A percentile compares a stretch with the other conserved stretches of the same genome.
Evolutionary conservation across 2,888 invertebrate genomes (phyloP).

Genomic region (Caenorhabditis zanzibari): DNA sequence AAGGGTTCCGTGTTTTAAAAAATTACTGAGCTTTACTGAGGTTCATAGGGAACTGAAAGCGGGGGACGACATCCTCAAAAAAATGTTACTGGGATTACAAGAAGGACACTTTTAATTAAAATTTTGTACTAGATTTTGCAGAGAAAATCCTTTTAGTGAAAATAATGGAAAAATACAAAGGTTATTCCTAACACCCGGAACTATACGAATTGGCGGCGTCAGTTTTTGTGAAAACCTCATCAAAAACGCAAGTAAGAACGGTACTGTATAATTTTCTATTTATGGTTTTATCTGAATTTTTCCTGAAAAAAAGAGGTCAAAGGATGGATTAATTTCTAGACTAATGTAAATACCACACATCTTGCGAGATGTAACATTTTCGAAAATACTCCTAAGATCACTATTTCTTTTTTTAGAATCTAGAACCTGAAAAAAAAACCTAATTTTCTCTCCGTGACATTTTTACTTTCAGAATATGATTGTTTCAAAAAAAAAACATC

Average conservation of each 20-base stretch:
- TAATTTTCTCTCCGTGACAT: conserved; percentile 4
- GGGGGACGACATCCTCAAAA: neutral
- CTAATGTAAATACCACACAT: too few relatives aligned
- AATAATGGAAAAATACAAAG: neutral
- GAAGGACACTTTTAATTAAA: neutral
- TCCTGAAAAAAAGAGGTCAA: too few relatives aligned
- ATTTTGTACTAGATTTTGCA: neutral
- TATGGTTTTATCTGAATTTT: too few relatives aligned
- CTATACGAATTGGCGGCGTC: too few relatives aligned
- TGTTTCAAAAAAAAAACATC: conserved; percentile 16
- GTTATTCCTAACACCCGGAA: too few relatives aligned
- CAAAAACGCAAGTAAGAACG: too few relatives aligned
- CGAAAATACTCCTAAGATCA: neutral
- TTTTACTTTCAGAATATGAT: neutral
- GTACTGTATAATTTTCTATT: too few relatives aligned
- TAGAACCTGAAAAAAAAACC: neutral
- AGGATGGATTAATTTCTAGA: too few relatives aligned
- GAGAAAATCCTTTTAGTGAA: neutral
- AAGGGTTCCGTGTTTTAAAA: neutral
- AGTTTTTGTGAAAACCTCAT: too few relatives aligned
- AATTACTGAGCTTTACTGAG: conserved; percentile 20
- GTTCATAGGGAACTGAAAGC: neutral
- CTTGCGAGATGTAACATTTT: too few relatives aligned
- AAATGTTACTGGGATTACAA: neutral
- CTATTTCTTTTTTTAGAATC: neutral